phyloP scores from a whole-genome alignment of 1,140 invertebrate genomes.

The Leptinotarsa lineolata region DNA sequence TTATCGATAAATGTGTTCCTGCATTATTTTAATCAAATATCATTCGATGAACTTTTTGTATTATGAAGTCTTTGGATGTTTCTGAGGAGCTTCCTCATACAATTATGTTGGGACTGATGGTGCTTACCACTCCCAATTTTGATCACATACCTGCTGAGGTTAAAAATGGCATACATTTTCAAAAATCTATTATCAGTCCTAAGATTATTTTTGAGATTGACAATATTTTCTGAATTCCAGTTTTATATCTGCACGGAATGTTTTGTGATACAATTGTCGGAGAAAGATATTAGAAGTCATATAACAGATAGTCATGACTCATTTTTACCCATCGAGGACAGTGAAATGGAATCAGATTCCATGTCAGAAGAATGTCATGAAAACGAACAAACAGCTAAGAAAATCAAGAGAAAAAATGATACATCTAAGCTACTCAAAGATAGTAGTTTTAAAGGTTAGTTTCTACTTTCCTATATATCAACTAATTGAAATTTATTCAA shows the following conservation, averaged over 20 bases:
- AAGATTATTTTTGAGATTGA: no score
- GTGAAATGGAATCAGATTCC: conserved; percentile 19
- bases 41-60: no score
- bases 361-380: conserved; percentile 21
- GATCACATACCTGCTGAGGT: no score
- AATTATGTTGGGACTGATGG: no score
- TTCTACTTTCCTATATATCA: not conserved
- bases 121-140: no score
- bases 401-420: not conserved
- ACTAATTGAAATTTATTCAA: not conserved
- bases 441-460: not conserved
- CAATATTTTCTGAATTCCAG: conserved; percentile 21
- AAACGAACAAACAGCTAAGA: not conserved
- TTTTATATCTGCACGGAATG: conserved; percentile 33
- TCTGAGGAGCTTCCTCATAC: no score
- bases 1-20: no score
- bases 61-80: no score
- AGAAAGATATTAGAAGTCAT: conserved; percentile 36
- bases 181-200: no score
- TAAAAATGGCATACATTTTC: no score
- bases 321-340: conserved; percentile 25
- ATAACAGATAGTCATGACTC: conserved; percentile 29
- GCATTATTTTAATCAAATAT: no score
- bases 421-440: not conserved
- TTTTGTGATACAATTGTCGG: conserved; percentile 17